Evolutionary conservation across 2,888 invertebrate genomes (phyloP).

Genomic region (Lithophane ornitopus): DNA sequence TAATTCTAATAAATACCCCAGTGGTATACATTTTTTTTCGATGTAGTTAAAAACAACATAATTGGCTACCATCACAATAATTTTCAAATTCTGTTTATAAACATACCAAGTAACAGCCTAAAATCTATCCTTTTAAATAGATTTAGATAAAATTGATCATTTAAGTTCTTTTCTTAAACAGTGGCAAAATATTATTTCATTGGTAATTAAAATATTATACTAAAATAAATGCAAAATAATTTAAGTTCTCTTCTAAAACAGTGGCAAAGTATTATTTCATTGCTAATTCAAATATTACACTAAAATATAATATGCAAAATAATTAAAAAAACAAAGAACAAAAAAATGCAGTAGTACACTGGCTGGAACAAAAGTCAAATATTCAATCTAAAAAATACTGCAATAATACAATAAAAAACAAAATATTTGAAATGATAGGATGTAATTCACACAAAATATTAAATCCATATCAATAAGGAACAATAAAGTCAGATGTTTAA

Average conservation of each 20-base stretch:
- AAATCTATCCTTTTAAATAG: neutral
- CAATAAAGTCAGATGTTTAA: neutral
- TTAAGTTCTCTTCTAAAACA: neutral
- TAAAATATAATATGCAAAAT: neutral
- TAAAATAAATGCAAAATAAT: neutral
- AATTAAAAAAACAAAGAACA: neutral
- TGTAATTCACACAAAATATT: neutral
- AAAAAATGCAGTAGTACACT: neutral
- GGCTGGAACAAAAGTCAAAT: neutral
- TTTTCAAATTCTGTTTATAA: neutral
- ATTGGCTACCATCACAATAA: neutral
- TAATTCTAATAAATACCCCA: neutral
- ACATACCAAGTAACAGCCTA: neutral
- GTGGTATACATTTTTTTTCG: neutral
- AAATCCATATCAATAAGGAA: constrained; percentile 1
- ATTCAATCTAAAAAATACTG: neutral
- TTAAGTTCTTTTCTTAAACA: neutral
- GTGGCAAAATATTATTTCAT: neutral
- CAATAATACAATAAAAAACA: neutral
- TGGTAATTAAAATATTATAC: neutral
- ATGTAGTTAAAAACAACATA: neutral
- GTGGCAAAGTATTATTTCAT: neutral
- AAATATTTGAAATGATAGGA: no score
- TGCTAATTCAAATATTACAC: neutral
- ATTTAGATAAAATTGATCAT: neutral